A percentile compares a stretch with the other conserved stretches of the same genome.
These are phyloP conservation scores for Falco peregrinus DNA, from an alignment of 2,797 vertebrate genomes.

Conservation along the genomic window DNA sequence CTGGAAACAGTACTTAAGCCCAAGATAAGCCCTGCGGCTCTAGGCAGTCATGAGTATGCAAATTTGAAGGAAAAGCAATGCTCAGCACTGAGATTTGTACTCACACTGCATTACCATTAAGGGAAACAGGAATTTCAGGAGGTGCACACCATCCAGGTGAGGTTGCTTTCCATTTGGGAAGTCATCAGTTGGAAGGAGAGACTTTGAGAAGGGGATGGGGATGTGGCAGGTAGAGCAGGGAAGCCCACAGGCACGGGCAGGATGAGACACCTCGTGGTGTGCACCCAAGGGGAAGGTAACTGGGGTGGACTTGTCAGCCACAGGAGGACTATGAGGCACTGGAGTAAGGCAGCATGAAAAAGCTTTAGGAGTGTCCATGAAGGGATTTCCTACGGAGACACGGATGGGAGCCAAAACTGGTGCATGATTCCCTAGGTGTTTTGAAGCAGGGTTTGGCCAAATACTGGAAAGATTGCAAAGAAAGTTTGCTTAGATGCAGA, in stretches of 20 bases:
- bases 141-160: not conserved
- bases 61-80: not conserved
- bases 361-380: not conserved
- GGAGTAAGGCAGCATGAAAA: not conserved
- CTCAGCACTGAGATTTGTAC: not conserved
- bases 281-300: not conserved
- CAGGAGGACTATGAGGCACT: not conserved
- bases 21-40: not conserved
- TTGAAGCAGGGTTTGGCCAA: not conserved
- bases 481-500: not conserved
- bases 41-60: not conserved
- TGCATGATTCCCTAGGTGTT: not conserved
- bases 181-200: not conserved
- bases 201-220: not conserved
- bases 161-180: no score
- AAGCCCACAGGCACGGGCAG: not conserved
- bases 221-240: not conserved
- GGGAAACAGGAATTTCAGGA: not conserved
- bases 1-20: not conserved
- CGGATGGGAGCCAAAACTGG: not conserved
- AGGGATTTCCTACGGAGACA: not conserved
- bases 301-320: not conserved
- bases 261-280: not conserved
- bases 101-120: not conserved
- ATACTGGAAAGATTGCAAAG: not conserved